Evolutionary conservation across 2,113 vertebrate species (phyloP).

Genomic region (Phaethornis superciliosus): DNA sequence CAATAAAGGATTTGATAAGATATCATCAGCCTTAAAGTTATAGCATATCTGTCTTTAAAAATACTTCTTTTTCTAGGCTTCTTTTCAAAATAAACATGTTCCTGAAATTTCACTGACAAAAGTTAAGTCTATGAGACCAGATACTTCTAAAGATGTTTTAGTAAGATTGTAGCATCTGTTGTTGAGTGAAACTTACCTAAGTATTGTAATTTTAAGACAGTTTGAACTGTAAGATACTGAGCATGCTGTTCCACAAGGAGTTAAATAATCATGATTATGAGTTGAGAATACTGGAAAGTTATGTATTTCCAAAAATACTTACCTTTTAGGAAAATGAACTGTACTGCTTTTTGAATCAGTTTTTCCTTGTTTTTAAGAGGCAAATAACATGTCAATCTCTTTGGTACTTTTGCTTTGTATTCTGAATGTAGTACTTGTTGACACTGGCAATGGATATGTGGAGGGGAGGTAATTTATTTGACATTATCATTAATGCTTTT

Average conservation of each 20-base stretch:
- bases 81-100: not conserved
- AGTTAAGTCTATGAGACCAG: not conserved
- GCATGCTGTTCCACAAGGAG: not conserved
- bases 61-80: not conserved
- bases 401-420: not conserved
- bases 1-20: not conserved
- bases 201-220: not conserved
- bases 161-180: not conserved
- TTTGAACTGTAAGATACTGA: not conserved
- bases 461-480: not conserved
- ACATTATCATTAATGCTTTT: not conserved
- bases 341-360: not conserved
- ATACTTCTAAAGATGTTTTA: not conserved
- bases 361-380: not conserved
- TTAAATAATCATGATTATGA: not conserved
- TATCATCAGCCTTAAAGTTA: not conserved
- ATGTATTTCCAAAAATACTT: not conserved
- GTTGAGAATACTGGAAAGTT: not conserved
- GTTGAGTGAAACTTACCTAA: not conserved
- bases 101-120: not conserved
- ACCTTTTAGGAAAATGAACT: not conserved
- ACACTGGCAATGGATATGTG: not conserved
- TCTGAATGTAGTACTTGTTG: not conserved
- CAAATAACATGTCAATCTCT: not conserved
- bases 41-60: not conserved